These are phyloP conservation scores for Tolmerus cingulatus DNA, from an alignment of 2,888 invertebrate species.

Conservation along the genomic window DNA sequence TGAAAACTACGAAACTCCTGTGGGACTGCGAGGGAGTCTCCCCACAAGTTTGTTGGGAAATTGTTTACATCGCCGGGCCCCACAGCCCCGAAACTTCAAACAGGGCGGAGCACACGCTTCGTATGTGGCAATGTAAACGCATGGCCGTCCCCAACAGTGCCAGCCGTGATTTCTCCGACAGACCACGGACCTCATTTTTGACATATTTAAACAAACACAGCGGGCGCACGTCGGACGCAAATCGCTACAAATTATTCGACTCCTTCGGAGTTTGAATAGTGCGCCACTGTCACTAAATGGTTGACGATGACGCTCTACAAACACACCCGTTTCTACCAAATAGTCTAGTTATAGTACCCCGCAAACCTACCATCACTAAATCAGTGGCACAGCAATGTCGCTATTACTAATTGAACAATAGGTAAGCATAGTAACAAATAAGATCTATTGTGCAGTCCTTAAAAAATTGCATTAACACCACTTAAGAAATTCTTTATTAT, in stretches of 20 bases:
- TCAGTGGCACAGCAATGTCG: no score
- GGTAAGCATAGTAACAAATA: no score
- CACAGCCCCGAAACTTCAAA: not conserved
- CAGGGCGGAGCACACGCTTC: not conserved
- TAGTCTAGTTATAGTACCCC: no score
- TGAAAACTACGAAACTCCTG: not conserved
- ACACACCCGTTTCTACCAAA: no score
- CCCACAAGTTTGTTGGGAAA: not conserved
- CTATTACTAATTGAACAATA: no score
- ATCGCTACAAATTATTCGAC: not conserved
- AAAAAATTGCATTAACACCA: no score
- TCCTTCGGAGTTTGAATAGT: not conserved
- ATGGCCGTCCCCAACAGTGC: not conserved
- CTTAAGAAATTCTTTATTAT: no score
- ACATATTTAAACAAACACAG: not conserved
- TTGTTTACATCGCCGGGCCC: not conserved
- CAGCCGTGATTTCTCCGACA: not conserved
- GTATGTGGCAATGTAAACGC: not conserved
- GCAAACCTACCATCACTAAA: no score
- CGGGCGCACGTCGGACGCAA: not conserved
- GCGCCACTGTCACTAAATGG: no score
- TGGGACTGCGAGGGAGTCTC: not conserved
- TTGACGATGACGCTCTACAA: no score
- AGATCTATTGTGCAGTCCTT: no score
- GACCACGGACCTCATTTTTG: not conserved